Evolutionary conservation across 2,888 invertebrate genomes (phyloP).

Genomic region (Galeopsomyia nigrocyanea): DNA sequence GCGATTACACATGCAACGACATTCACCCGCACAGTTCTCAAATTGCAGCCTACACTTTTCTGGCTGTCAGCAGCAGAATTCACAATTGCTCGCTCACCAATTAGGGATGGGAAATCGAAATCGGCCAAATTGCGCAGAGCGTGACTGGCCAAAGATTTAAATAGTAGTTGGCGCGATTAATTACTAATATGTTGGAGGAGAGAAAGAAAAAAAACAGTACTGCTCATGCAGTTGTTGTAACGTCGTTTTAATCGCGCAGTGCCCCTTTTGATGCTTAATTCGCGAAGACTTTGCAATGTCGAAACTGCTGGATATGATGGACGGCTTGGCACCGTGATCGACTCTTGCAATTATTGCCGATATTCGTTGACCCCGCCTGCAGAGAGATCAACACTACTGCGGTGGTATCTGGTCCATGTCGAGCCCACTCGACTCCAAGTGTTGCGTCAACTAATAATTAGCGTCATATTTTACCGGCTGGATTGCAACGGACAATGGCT

Average conservation of each 20-base stretch:
- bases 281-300: background rate
- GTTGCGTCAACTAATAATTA: constrained; percentile 57
- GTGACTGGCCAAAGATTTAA: background rate
- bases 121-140: background rate
- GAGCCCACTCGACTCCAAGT: constrained; percentile 60
- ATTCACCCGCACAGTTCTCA: constrained; percentile 48
- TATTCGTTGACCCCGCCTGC: constrained; percentile 1
- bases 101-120: background rate
- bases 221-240: too few species aligned
- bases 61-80: background rate
- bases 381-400: constrained; percentile 56
- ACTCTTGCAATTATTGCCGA: constrained; percentile 11
- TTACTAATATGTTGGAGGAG: background rate
- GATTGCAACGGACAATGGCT: constrained; percentile 53
- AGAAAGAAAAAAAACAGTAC: background rate
- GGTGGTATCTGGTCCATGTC: constrained; percentile 57
- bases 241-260: too few species aligned
- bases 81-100: constrained; percentile 1
- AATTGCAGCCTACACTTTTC: constrained; percentile 15
- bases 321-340: background rate
- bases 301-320: background rate
- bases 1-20: constrained; percentile 42
- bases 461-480: constrained; percentile 55
- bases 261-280: too few species aligned
- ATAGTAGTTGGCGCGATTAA: constrained; percentile 7